These are phyloP conservation scores for Mallateleia sp. DNA, from an alignment of 2,888 invertebrate genomes.

Conservation along the genomic window DNA sequence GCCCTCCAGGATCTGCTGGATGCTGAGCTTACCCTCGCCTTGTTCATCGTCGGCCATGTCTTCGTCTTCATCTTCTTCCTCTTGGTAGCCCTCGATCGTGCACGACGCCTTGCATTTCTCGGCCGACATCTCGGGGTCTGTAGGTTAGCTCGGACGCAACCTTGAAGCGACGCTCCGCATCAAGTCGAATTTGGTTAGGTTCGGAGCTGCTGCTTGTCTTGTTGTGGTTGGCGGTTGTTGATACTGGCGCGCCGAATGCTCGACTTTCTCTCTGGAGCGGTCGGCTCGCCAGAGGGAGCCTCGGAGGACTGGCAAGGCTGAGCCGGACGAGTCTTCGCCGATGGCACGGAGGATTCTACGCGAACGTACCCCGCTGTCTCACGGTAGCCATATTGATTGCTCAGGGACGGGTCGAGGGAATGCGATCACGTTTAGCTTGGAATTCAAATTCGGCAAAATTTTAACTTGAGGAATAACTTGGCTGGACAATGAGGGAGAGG, in stretches of 20 bases:
- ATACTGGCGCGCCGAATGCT: no score
- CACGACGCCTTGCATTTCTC: constrained; percentile 81
- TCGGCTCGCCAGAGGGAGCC: background rate
- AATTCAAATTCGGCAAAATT: no score
- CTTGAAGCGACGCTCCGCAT: constrained; percentile 28
- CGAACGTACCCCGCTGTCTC: constrained; percentile 78
- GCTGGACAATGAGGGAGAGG: no score
- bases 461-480: no score
- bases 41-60: constrained; percentile 82
- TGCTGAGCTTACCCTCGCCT: constrained; percentile 87
- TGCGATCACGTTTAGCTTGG: no score
- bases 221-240: no score
- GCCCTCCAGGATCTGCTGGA: constrained; percentile 88
- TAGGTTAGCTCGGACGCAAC: constrained; percentile 22
- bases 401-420: constrained; percentile 83
- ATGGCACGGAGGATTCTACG: constrained; percentile 31
- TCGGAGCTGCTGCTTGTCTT: no score
- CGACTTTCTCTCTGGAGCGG: background rate
- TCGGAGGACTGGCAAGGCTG: no score
- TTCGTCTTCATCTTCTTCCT: constrained; percentile 84
- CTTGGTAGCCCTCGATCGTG: constrained; percentile 84
- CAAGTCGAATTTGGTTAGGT: no score
- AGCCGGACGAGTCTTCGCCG: background rate
- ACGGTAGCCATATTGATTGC: constrained; percentile 85
- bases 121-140: constrained; percentile 24